Base-by-base conservation (phyloP, 2,888 invertebrate genomes). In the Erpobdella octoculata region DNA sequence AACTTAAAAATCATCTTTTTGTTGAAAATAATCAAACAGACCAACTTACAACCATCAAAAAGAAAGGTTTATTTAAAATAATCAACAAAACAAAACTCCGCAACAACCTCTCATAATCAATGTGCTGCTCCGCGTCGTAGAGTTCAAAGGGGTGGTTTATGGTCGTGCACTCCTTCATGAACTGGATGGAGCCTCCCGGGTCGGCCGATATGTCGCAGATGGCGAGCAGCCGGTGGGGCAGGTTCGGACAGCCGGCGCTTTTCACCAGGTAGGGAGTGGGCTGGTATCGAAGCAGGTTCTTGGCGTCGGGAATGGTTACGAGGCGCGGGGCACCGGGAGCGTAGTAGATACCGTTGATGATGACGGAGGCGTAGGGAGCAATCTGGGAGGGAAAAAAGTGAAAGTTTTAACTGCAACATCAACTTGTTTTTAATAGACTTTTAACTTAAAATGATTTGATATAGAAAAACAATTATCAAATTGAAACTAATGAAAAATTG, bases 171-270 rank as follows among this genome's bases (percentile, higher is more conserved):
- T 97, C 97, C 79, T 94, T 93, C 97, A 98, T 97, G 81, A 99
- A 98, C 83, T 98, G 97, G 72, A 97, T 95, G 48, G 93, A 93
- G 71, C 95, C 94, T 0, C 69, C 96, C 0, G 98, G 98, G 85
- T 99, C 98, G 0, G 98, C 98, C 0, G 94, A 95, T 79, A 99
- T 97, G 82, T 99, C 98, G 82, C 97, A 97, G 79, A 99, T 93
- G 3, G 87, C 86, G 75, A 98, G 85, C 88, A 97, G 91, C 75
- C 94, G 68, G 35, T 76, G 76, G 18, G 76, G 76, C 18, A 76
- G 73, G 8, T 61, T 59, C 62, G 74, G 74, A 48, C 74, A 74
- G 21, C 74, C 74, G 15, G 48, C 18, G 25, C 53, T 64, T 25
- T 53, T 41, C 18, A 37, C 68, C 2, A 74, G 59, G 53, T 65